These are phyloP conservation scores for Sylvia atricapilla DNA, from an alignment of 2,113 vertebrate genomes.

Conservation along the genomic window DNA sequence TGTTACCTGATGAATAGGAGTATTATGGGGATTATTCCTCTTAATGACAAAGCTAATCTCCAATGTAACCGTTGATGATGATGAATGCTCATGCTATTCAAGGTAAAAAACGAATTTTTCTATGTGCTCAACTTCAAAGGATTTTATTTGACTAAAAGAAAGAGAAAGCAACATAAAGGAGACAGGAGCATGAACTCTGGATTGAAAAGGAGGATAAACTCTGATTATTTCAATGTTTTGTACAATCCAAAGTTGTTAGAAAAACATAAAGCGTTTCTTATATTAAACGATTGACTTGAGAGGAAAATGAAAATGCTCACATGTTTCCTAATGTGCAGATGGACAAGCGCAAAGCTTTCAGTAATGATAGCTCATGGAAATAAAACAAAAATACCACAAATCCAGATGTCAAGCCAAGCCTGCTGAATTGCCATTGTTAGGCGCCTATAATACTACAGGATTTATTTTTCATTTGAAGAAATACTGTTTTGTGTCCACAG, in stretches of 20 bases:
- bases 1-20: conserved; percentile 62
- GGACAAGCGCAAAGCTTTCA: conserved; percentile 38
- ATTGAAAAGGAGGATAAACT: conserved; percentile 57
- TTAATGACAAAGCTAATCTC: conserved; percentile 69
- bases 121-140: conserved; percentile 24
- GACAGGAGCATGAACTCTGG: conserved; percentile 28
- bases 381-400: not conserved
- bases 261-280: conserved; percentile 53
- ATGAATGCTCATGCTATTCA: conserved; percentile 53
- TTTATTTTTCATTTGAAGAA: conserved; percentile 44
- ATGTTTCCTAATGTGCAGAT: conserved; percentile 10
- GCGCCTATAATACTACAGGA: not conserved
- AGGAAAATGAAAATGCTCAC: conserved; percentile 14
- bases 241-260: conserved; percentile 45
- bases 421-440: conserved; percentile 6
- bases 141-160: conserved; percentile 15
- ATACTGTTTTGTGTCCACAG: conserved; percentile 15
- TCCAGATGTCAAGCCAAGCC: not conserved
- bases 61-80: conserved; percentile 49
- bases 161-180: not conserved
- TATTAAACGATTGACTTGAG: conserved; percentile 26
- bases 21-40: conserved; percentile 57
- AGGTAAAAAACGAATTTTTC: conserved; percentile 45
- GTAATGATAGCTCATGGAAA: conserved; percentile 26
- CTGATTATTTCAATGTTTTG: conserved; percentile 60